Base-by-base conservation (phyloP, 30 jellyfish, hydroid and myxozoan genomes). In the Hydractinia echinata region DNA sequence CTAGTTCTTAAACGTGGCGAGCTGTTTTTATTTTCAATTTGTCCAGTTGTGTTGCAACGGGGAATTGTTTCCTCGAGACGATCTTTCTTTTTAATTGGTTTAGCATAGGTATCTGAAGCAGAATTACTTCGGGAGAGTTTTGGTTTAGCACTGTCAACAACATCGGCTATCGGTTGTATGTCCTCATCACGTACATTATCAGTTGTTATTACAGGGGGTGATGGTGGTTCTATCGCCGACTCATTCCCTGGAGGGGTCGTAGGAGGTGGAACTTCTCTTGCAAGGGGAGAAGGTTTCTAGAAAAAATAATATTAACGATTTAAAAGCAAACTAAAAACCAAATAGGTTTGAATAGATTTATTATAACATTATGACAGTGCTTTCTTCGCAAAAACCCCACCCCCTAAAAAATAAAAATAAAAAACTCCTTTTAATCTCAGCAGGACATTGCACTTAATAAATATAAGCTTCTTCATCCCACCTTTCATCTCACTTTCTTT, bases 161-260 rank as follows among this genome's bases (percentile, higher is more conserved):
- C 44, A 30, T 30, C 44, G 44, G 44, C 44, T 30, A 30, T 2
- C 2, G 70, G 54, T 85, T 77, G 54, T 79, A 48, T 44, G 86
- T 69, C 73, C 88, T 70, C 83, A 61, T 44, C 77, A 86, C 73
- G 16, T 72, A 89, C 66, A 86, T 62, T n/a, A 83, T 44, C 39
- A n/a, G 82, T 16, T 0, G 1, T 15, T 13, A 76, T 16, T 10
- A 4, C 82, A 14, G 18, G 4, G 55, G 83, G 30, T 48, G 7
- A 55, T 77, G 39, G 19, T 9, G 82, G 60, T 13, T 9, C 54
- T 44, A 51, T n/a, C 1, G 54, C 54, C 44, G 85, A 44, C 8
- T 55, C 39, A 52, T 13, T 55, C 8, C 30, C 66, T 14, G 85
- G 53, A 30, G 76, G 54, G 54, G 11, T 79, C 21, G 20, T 20